These are phyloP conservation scores for Alviniconcha marisindica DNA, from an alignment of 1,140 invertebrate genomes.

Conservation along the genomic window DNA sequence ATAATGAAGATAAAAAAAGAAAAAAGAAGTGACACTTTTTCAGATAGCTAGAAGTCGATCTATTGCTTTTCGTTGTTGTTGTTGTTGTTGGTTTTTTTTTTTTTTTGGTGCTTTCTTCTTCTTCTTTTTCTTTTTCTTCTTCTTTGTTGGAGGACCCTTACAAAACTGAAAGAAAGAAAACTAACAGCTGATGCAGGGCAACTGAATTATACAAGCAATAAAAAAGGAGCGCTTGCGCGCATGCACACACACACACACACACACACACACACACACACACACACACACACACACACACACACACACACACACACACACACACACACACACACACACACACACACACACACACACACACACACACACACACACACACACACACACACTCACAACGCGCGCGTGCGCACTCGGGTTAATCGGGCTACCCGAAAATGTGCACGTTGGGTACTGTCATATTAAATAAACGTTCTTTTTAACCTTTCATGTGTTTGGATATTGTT, in stretches of 20 bases:
- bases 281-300: not conserved
- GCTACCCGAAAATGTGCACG: not conserved
- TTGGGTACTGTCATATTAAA: no score
- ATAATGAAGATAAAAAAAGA: no score
- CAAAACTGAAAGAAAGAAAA: no score
- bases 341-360: constrained; percentile 4
- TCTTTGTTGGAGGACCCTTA: no score
- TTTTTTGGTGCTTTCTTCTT: no score
- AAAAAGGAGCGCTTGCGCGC: not conserved
- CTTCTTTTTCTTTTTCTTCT: no score
- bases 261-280: not conserved
- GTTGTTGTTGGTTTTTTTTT: no score
- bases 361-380: not conserved
- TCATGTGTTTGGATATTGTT: no score
- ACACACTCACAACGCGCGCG: not conserved
- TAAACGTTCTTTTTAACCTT: not conserved
- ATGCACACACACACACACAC: not conserved
- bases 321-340: not conserved
- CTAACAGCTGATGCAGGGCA: no score
- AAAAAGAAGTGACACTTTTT: no score
- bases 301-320: not conserved
- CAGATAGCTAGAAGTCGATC: no score
- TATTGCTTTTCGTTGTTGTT: no score
- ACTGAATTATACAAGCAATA: not conserved
- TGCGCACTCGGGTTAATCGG: not conserved